These are phyloP conservation scores for Phylloscopus trochiloides DNA, from an alignment of 2,113 vertebrate genomes.

Conservation along the genomic window DNA sequence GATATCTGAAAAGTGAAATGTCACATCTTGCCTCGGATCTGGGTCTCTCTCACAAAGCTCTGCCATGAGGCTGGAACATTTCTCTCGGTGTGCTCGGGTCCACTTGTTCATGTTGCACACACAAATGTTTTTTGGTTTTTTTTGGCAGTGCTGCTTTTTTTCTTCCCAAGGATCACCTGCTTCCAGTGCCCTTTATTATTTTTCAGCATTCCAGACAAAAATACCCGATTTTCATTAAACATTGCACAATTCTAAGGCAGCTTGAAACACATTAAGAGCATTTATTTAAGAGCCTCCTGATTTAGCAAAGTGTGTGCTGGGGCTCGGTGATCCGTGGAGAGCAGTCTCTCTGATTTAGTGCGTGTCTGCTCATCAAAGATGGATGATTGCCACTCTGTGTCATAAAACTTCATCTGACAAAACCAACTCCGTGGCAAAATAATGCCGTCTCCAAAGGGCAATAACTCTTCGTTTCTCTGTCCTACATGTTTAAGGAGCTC, in stretches of 20 bases:
- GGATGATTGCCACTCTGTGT: conserved; percentile 42
- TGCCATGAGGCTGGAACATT: rapidly evolving
- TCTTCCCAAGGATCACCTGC: neutral
- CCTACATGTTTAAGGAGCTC: conserved; percentile 28
- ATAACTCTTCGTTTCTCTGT: conserved; percentile 47
- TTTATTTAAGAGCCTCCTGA: conserved; percentile 15
- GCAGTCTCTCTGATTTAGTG: conserved; percentile 58
- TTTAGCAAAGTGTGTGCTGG: neutral
- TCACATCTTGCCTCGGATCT: neutral
- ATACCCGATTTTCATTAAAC: neutral
- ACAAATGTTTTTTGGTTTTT: neutral
- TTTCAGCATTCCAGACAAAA: neutral
- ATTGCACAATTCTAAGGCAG: neutral
- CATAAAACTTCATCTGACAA: conserved; percentile 58
- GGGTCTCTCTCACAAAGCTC: neutral
- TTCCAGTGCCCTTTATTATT: neutral
- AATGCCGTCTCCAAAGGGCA: conserved; percentile 45
- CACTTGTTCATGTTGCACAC: rapidly evolving
- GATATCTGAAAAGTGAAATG: neutral
- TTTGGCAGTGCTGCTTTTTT: neutral
- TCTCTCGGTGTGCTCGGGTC: rapidly evolving
- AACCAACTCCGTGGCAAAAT: conserved; percentile 51
- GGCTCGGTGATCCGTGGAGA: conserved; percentile 24
- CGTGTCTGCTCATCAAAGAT: conserved; percentile 58
- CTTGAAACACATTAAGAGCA: neutral